phyloP scores from a whole-genome alignment of 1,140 invertebrate genomes.

The Nephila pilipes region DNA sequence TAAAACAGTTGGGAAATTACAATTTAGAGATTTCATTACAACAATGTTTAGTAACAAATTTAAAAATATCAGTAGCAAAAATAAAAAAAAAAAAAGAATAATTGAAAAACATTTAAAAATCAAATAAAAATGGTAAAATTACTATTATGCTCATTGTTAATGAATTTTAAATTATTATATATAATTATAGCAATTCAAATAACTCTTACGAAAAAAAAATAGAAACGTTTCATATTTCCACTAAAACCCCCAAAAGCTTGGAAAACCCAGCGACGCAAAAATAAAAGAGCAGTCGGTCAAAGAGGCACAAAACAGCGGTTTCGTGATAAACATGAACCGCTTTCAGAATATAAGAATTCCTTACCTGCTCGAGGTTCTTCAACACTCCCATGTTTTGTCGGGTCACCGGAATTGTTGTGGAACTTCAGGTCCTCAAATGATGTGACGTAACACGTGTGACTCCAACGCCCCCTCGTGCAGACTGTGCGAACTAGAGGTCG shows the following conservation, averaged over 20 bases:
- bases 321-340: background rate
- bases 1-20: no score
- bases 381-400: constrained; percentile 34
- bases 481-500: background rate
- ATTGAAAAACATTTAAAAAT: no score
- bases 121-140: no score
- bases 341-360: background rate
- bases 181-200: background rate
- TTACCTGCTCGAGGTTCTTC: constrained; percentile 26
- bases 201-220: no score
- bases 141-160: background rate
- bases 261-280: background rate
- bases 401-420: constrained; percentile 40
- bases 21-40: no score
- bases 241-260: no score
- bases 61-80: no score
- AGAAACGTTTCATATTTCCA: no score
- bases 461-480: background rate
- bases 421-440: constrained; percentile 5
- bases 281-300: background rate
- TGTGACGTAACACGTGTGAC: background rate
- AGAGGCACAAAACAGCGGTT: background rate
- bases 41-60: no score
- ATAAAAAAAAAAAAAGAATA: no score
- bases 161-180: background rate